phyloP scores from a whole-genome alignment of 2,113 vertebrate species.

The Pipa parva region DNA sequence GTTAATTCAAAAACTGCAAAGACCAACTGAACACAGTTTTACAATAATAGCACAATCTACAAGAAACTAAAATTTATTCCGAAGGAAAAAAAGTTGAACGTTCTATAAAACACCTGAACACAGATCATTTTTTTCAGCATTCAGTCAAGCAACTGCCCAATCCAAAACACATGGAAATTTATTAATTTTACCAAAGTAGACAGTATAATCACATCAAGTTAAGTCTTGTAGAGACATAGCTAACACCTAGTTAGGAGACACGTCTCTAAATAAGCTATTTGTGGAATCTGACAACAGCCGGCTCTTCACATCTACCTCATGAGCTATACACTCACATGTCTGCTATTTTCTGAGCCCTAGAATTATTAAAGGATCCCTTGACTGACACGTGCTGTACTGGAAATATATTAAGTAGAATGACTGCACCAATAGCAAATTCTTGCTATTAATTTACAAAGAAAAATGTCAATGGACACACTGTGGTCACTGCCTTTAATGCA shows the following conservation, averaged over 20 bases:
- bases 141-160: not conserved
- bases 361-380: not conserved
- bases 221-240: constrained; percentile 18
- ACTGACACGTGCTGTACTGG: not conserved
- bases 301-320: constrained; percentile 34
- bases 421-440: not conserved
- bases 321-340: constrained; percentile 3
- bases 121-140: no score
- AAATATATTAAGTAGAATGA: not conserved
- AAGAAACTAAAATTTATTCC: no score
- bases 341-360: constrained; percentile 21
- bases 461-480: not conserved
- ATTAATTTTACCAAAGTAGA: not conserved
- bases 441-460: not conserved
- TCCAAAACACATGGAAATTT: not conserved
- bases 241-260: constrained; percentile 28
- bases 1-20: no score
- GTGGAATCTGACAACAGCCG: constrained; percentile 38
- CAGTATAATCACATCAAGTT: not conserved
- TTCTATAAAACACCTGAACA: no score
- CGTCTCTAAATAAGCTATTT: constrained; percentile 39
- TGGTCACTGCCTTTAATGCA: no score
- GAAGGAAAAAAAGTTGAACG: no score
- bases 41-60: no score
- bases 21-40: no score